Base-by-base conservation (phyloP, 37 sponge, comb jelly and placozoan species). In the Dysidea cf. avara region DNA sequence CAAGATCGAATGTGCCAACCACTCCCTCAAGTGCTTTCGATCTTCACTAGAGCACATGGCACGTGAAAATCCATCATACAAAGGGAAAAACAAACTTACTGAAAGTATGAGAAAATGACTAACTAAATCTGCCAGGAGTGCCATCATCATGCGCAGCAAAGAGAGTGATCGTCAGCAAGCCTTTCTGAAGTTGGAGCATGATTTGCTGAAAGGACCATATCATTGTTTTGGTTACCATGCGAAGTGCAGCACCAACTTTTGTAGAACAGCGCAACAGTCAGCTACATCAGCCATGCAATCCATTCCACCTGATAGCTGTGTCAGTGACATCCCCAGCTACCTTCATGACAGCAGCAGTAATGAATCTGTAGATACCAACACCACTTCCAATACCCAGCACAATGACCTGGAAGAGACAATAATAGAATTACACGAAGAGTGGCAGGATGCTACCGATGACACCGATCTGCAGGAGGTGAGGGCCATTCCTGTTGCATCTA, bases 1-100 rank as follows among this genome's bases (percentile, higher is more conserved):
- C n/a, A 82, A 82, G 40, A 9, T 64, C 17, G 83, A 82, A 39
- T 82, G 83, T 71, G 85, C 83, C 0, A 82, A 74, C 36, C 75
- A 82, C 47, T 59, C 75, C 14, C 75, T 75, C 29, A 82, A 82
- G 30, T 71, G 77, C 49, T 85, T 78, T 43, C 37, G 74, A 3
- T 31, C 55, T 28, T 33, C 32, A 16, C 64, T 72, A 2, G 85
- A 85, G 32, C 56, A 76, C 14, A 75, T 75, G 12, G 76, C 33
- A 1, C 39, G 55, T 0, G 53, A 82, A 18, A 82, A 75, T 13
- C 51, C 69, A 13, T 1, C 26, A 11, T 75, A 60, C 53, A 71
- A 61, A 39, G 82, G 82, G 21, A 72, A 53, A 39, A 66, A 74
- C 32, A 69, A 76, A 20, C 62, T 75, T 1, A 81, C 82, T 5